Percentiles rank a stretch among this genome's conserved stretches.
Conservation (phyloP, 2,888 invertebrate species). For the Tenthredo amoena region DNA sequence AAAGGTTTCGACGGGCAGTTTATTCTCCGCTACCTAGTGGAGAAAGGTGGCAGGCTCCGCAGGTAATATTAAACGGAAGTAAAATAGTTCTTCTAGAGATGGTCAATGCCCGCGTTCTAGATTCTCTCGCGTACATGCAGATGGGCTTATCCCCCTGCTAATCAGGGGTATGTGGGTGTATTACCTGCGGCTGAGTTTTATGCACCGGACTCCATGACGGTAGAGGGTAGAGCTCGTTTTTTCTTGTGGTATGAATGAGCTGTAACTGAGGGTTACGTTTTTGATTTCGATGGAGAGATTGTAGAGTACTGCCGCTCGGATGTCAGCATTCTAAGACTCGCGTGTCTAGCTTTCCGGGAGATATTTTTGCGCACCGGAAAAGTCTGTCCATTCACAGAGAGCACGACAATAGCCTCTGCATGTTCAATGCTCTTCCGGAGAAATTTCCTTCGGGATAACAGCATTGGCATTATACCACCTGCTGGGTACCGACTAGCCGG, state of each 20-base stretch:
- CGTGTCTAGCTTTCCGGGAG: too few species aligned
- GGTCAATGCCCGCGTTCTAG: too few species aligned
- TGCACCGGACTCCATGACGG: constrained; percentile 59
- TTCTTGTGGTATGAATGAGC: constrained; percentile 44
- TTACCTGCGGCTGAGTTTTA: constrained; percentile 55
- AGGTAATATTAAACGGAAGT: constrained; percentile 29
- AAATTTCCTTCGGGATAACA: constrained; percentile 50
- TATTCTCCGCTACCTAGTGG: too few species aligned
- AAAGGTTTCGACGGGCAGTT: too few species aligned
- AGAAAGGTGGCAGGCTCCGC: neutral
- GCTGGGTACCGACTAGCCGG: constrained; percentile 64
- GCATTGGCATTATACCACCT: constrained; percentile 57
- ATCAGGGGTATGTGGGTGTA: constrained; percentile 59
- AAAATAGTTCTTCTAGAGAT: too few species aligned
- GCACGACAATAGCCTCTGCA: too few species aligned
- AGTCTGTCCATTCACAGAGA: too few species aligned
- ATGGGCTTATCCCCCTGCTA: constrained; percentile 48
- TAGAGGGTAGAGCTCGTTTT: constrained; percentile 57
- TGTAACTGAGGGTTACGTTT: constrained; percentile 60
- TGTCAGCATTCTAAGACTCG: too few species aligned
- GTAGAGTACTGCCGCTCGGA: too few species aligned
- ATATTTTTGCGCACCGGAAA: too few species aligned
- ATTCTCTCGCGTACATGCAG: too few species aligned
- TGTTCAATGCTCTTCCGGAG: neutral
- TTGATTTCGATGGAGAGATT: constrained; percentile 31